Percentiles rank a stretch among this genome's conserved stretches.
Evolutionary conservation across 2,797 vertebrate species (phyloP).

Genomic region (Strix occidentalis): DNA sequence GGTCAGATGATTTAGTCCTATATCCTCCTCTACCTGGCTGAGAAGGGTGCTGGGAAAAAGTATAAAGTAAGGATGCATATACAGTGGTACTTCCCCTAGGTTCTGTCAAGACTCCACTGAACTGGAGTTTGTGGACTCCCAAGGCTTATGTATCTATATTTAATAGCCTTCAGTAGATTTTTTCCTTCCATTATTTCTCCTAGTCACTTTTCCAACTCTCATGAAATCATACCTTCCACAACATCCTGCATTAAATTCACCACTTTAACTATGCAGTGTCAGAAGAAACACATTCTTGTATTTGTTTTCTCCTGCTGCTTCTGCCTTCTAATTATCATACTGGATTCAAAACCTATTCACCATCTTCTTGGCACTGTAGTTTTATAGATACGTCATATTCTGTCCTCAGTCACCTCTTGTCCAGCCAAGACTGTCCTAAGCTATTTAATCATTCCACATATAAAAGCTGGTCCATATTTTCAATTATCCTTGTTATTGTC

Average conservation of each 20-base stretch:
- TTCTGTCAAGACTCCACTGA: not conserved
- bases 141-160: not conserved
- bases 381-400: not conserved
- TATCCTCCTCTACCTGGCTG: not conserved
- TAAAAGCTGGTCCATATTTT: not conserved
- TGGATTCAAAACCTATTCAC: not conserved
- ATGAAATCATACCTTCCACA: not conserved
- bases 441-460: not conserved
- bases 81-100: not conserved
- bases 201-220: not conserved
- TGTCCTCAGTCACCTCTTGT: not conserved
- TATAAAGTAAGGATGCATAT: not conserved
- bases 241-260: not conserved
- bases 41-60: not conserved
- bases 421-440: not conserved
- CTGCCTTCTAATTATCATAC: not conserved
- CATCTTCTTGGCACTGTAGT: not conserved
- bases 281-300: not conserved
- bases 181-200: not conserved
- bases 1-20: not conserved
- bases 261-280: not conserved
- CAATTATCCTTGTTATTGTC: not conserved
- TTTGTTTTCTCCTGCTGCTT: not conserved
- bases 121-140: not conserved
- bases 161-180: not conserved